These are phyloP conservation scores for Drosophila parvula DNA, from an alignment of 1,140 invertebrate species.

Conservation along the genomic window DNA sequence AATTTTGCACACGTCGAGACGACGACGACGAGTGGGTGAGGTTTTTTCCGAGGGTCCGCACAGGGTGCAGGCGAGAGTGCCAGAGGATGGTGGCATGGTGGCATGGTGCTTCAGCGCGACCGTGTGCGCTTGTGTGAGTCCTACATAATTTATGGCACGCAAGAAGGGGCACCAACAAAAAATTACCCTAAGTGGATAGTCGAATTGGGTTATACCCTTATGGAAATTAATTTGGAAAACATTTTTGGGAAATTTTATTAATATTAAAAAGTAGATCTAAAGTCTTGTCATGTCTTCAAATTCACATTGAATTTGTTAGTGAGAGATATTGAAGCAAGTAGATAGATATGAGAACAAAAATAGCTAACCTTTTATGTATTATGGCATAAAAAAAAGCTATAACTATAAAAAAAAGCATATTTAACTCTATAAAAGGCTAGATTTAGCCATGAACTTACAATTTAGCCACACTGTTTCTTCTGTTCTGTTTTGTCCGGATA, in stretches of 20 bases:
- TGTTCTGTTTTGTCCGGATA: no score
- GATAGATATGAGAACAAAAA: no score
- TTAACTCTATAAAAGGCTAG: no score
- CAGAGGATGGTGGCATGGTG: constrained; percentile 1
- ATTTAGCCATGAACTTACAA: no score
- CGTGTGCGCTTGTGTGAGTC: constrained; percentile 31
- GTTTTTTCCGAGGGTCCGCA: constrained; percentile 8
- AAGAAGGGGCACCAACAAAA: constrained; percentile 8
- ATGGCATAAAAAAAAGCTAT: no score
- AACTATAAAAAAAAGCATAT: no score
- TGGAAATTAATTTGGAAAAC: neutral
- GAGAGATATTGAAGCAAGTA: no score
- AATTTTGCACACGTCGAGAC: constrained; percentile 60
- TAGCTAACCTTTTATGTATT: no score
- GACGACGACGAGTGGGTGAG: constrained; percentile 22
- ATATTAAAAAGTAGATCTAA: neutral
- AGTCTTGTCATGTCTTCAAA: no score
- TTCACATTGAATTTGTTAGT: no score
- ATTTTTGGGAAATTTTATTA: no score
- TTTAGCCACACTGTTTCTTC: no score
- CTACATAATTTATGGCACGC: constrained; percentile 44
- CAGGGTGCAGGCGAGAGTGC: constrained; percentile 5
- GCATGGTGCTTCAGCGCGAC: constrained; percentile 23
- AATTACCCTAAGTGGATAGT: neutral
- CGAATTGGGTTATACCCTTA: constrained; percentile 8